Conservation (phyloP, 2,113 vertebrate species). For the Pelodiscus sinensis region DNA sequence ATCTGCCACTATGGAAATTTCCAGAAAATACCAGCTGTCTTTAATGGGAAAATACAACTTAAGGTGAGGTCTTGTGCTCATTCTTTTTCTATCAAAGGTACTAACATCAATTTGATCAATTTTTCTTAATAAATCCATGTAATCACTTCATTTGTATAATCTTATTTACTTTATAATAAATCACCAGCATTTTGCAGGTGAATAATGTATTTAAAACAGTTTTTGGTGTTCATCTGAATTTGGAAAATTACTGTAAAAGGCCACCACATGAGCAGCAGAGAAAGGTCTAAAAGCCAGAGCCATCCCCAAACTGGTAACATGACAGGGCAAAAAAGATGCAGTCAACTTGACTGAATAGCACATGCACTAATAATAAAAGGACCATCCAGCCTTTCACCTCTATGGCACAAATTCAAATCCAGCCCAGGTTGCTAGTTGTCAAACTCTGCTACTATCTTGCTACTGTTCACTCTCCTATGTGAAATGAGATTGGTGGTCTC, state of each 20-base stretch:
- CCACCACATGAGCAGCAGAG: neutral
- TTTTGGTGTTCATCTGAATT: no score
- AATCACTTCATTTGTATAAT: neutral
- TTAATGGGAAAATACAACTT: constrained; percentile 8
- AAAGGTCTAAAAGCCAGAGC: neutral
- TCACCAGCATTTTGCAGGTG: neutral
- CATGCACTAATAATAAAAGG: neutral
- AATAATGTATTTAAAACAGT: neutral
- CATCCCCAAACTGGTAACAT: neutral
- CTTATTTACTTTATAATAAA: constrained; percentile 3
- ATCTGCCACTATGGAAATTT: neutral
- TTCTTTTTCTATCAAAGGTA: neutral
- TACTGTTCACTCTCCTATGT: neutral
- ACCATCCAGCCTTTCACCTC: neutral
- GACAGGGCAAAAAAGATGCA: neutral
- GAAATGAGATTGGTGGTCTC: neutral
- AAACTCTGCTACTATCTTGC: neutral
- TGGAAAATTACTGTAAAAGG: neutral
- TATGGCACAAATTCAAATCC: neutral
- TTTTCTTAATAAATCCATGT: neutral
- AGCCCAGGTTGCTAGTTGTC: neutral
- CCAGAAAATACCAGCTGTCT: neutral
- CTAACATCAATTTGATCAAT: neutral
- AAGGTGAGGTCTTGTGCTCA: neutral
- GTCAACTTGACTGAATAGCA: neutral